These are phyloP conservation scores for Carettochelys insculpta DNA, from an alignment of 2,113 vertebrate genomes.

Conservation along the genomic window DNA sequence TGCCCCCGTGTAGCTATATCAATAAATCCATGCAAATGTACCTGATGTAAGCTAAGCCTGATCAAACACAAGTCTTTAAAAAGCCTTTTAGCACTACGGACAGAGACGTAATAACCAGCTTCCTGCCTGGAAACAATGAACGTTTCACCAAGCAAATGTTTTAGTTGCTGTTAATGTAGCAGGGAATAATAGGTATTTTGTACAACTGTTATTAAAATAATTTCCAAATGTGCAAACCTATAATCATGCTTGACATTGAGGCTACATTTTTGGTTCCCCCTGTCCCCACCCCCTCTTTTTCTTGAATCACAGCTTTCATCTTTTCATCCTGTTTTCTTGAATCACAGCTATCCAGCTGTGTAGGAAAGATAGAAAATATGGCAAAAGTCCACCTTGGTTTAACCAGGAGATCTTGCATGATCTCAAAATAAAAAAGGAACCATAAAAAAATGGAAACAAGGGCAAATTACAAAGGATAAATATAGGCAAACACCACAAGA, in stretches of 20 bases:
- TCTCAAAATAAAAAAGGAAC: no score
- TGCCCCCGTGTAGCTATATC: neutral
- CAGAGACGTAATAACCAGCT: slow-evolving; percentile 53
- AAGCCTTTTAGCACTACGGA: slow-evolving; percentile 21
- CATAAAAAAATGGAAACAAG: no score
- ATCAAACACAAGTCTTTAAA: slow-evolving; percentile 33
- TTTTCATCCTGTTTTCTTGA: neutral
- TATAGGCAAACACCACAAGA: no score
- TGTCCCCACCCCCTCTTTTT: neutral
- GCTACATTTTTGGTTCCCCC: accelerated
- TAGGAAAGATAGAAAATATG: no score
- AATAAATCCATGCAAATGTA: neutral
- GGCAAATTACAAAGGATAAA: no score
- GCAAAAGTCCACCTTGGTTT: no score
- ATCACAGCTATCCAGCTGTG: neutral
- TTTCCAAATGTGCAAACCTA: slow-evolving; percentile 10
- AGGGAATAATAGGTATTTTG: slow-evolving; percentile 25
- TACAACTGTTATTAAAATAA: slow-evolving; percentile 24
- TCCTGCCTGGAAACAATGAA: neutral
- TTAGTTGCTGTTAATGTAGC: slow-evolving; percentile 8
- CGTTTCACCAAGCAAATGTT: slow-evolving; percentile 21
- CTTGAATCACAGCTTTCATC: no score
- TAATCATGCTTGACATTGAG: slow-evolving; percentile 9
- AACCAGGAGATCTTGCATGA: no score
- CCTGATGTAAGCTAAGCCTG: neutral